phyloP scores from a whole-genome alignment of 2,113 vertebrate genomes.

The Bostrychus sinensis region DNA sequence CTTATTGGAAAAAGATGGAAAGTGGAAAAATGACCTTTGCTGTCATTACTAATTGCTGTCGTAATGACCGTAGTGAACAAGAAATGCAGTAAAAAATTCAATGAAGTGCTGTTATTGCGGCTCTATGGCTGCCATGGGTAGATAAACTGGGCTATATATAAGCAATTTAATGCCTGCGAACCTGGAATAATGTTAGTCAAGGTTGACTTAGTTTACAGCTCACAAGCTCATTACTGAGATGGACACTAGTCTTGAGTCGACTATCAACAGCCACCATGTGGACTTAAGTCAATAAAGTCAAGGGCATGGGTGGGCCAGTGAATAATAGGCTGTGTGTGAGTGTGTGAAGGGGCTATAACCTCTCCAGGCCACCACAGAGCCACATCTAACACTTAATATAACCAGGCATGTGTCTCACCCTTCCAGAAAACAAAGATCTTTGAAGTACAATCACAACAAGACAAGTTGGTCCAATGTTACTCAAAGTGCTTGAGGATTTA shows the following conservation, averaged over 20 bases:
- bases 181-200: slow-evolving; percentile 57
- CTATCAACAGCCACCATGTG: slow-evolving; percentile 60
- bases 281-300: slow-evolving; percentile 72
- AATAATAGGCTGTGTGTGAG: slow-evolving; percentile 65
- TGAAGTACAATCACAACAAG: slow-evolving; percentile 4
- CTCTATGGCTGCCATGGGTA: slow-evolving; percentile 22
- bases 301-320: slow-evolving; percentile 62
- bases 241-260: slow-evolving; percentile 57
- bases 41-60: slow-evolving; percentile 12
- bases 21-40: slow-evolving; percentile 20
- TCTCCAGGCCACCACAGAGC: slow-evolving; percentile 23
- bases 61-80: slow-evolving; percentile 25
- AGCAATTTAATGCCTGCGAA: slow-evolving; percentile 44
- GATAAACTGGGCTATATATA: slow-evolving; percentile 28
- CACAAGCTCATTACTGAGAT: slow-evolving; percentile 54
- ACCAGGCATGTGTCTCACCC: slow-evolving; percentile 34
- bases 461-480: slow-evolving; percentile 9
- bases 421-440: slow-evolving; percentile 8
- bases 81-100: slow-evolving; percentile 18
- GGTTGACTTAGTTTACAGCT: slow-evolving; percentile 59
- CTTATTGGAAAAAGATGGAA: slow-evolving; percentile 7
- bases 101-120: slow-evolving; percentile 15
- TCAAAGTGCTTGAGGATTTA: slow-evolving; percentile 17
- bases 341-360: slow-evolving; percentile 39
- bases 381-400: slow-evolving; percentile 33